Evolutionary conservation across 2,888 invertebrate species (phyloP), one percentile per base, ranked within the genome.

Genomic region (Eristalis tenax): DNA sequence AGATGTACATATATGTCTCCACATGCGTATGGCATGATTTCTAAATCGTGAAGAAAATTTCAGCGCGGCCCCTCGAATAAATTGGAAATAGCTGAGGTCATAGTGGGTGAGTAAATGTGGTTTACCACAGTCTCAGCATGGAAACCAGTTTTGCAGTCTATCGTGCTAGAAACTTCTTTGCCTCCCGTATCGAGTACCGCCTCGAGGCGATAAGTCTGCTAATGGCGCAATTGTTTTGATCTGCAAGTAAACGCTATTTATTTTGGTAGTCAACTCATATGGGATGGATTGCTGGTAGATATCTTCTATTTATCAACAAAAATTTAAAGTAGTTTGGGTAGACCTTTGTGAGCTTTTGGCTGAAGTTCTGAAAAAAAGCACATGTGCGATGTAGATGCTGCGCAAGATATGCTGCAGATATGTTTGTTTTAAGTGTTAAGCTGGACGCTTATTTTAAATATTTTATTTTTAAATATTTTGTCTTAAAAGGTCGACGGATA

Each of bases 261-360:
- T 74, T 85, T 82, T 82, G 81, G 77, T 76, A 50, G 35, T 35
- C 26, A 8, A 32, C 59, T 68, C 32, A 15, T 59, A 10, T 64
- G 64, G 80, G 50, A 57, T 66, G 71, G 57, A 63, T 73, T 22
- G 38, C 69, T 22, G 38, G 28, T n/a, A n/a, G 59, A 69, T 10
- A 59, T 11, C 43, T 15, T 59, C 32, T 66, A 73, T 71, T 75
- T 66, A 76, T 56, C 71, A 73, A 76, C 76, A 77, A 69, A 26
- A 26, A 56, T 71, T 83, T 8, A 28, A 32, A 32, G 59, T 28
- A 63, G 38, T 56, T 40, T n/a, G 32, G 23, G 43, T 32, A 23
- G 40, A 66, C 75, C 75, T 75, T 50, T 28, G 15, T 10, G 22
- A 63, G 22, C 68, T 75, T 75, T 59, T 15, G 13, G n/a, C 4